These are phyloP conservation scores for Heteromyza rotundicornis DNA, from an alignment of 2,888 invertebrate species.

Conservation along the genomic window DNA sequence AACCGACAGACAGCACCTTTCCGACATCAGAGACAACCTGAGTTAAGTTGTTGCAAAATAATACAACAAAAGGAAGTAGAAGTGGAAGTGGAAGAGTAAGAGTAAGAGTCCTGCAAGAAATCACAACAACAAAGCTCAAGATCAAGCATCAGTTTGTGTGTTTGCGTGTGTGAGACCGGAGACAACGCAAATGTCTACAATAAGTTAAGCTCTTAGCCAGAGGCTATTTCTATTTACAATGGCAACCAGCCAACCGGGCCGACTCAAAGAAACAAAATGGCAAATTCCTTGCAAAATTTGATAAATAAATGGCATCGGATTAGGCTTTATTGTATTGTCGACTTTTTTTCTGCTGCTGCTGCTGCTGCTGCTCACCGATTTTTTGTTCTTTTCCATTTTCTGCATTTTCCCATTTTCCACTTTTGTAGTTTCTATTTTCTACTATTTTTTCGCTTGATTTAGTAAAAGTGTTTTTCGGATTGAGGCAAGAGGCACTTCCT, in stretches of 20 bases:
- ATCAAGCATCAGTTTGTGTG: not conserved
- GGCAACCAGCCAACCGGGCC: not conserved
- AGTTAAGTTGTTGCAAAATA: slow-evolving; percentile 5
- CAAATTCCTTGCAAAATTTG: slow-evolving; percentile 34
- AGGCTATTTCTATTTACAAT: not conserved
- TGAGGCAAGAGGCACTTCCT: slow-evolving; percentile 13
- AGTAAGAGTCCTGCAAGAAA: not conserved
- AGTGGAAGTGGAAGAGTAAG: not conserved
- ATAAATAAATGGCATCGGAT: slow-evolving; percentile 43
- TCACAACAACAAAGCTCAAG: not conserved
- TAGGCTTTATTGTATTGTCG: slow-evolving; percentile 24
- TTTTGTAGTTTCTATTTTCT: not conserved
- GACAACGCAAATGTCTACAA: slow-evolving; percentile 12
- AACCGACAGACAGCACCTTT: slow-evolving; percentile 5
- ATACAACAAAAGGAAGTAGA: not conserved
- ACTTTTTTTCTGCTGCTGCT: not conserved
- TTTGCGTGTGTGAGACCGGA: no score
- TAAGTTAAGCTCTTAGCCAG: slow-evolving; percentile 13
- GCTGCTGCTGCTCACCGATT: not conserved
- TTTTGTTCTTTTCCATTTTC: not conserved
- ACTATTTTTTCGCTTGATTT: not conserved
- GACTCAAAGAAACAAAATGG: slow-evolving; percentile 1
- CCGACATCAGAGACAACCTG: slow-evolving; percentile 15
- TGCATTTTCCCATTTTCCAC: not conserved
- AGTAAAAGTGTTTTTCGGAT: not conserved